Conservation (phyloP, 2,888 invertebrate species). For the Ophion obscuratus region DNA sequence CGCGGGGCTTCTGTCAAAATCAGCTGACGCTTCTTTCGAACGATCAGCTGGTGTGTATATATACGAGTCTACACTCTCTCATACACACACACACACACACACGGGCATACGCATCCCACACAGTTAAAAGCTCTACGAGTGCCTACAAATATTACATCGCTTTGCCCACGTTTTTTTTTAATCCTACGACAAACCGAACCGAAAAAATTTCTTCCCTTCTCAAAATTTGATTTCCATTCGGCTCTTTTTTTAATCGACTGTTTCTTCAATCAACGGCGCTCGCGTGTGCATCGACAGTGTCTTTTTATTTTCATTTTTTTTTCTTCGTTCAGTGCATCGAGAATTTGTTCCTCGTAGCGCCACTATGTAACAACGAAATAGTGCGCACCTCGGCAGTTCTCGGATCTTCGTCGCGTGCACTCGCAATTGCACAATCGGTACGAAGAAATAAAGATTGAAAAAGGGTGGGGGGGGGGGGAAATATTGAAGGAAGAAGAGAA, state of each 20-base stretch:
- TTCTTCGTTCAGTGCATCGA: slow-evolving; percentile 14
- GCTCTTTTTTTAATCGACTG: background rate
- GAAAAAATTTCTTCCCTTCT: background rate
- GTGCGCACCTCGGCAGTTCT: background rate
- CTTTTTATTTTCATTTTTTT: background rate
- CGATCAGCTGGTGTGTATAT: slow-evolving; percentile 74
- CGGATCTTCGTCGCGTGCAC: slow-evolving; percentile 12
- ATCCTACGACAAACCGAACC: background rate
- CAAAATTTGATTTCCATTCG: background rate
- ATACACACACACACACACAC: background rate
- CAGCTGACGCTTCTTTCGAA: slow-evolving; percentile 75
- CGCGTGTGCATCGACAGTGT: background rate
- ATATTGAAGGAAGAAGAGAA: background rate
- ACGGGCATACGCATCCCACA: background rate
- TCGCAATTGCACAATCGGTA: slow-evolving; percentile 17
- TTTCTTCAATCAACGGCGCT: background rate
- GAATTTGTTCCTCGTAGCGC: background rate
- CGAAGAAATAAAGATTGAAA: background rate
- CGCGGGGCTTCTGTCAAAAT: slow-evolving; percentile 74
- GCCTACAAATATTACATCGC: background rate
- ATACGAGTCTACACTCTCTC: background rate
- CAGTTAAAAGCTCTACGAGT: background rate
- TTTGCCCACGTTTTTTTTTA: background rate
- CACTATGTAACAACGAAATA: background rate
- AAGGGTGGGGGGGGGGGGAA: too few relatives aligned